Evolutionary conservation across 1,140 invertebrate genomes (phyloP).

Genomic region (Dysdera silvatica): DNA sequence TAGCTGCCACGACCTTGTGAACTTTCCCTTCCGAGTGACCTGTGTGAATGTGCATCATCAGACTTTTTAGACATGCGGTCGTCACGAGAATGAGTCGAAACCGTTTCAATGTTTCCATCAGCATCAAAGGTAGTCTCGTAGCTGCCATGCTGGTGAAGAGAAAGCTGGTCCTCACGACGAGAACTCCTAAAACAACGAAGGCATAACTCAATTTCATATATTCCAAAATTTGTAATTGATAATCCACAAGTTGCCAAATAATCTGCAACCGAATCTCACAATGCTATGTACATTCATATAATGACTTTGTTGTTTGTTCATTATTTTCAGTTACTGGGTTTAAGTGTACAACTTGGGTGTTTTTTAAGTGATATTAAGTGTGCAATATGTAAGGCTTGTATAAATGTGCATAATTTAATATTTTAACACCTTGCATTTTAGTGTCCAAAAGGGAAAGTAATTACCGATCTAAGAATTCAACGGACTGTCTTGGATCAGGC

Average conservation of each 20-base stretch:
- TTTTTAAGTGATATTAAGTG: too few species aligned
- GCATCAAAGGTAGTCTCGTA: slow-evolving; percentile 69
- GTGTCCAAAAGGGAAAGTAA: neutral
- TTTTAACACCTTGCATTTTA: too few species aligned
- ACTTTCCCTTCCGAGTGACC: slow-evolving; percentile 32
- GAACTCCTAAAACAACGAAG: slow-evolving; percentile 9
- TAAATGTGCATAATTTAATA: too few species aligned
- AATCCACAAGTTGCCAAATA: too few species aligned
- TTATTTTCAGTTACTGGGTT: too few species aligned
- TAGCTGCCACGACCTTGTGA: slow-evolving; percentile 14
- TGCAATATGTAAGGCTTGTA: too few species aligned
- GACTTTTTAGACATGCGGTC: slow-evolving; percentile 55
- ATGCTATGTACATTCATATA: too few species aligned
- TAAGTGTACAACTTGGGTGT: too few species aligned
- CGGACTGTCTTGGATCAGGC: slow-evolving; percentile 23
- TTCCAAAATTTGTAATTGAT: neutral
- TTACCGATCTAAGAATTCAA: slow-evolving; percentile 23
- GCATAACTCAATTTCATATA: neutral
- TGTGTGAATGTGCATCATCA: slow-evolving; percentile 34
- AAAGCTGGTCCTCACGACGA: slow-evolving; percentile 11
- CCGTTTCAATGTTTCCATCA: slow-evolving; percentile 71
- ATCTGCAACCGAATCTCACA: too few species aligned
- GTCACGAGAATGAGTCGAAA: slow-evolving; percentile 52
- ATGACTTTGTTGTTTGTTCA: too few species aligned
- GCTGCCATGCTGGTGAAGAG: slow-evolving; percentile 19